Percentiles rank a stretch among this genome's conserved stretches.
Evolutionary conservation across 2,113 vertebrate species (phyloP).

Genomic region (Macroglossus sobrinus): DNA sequence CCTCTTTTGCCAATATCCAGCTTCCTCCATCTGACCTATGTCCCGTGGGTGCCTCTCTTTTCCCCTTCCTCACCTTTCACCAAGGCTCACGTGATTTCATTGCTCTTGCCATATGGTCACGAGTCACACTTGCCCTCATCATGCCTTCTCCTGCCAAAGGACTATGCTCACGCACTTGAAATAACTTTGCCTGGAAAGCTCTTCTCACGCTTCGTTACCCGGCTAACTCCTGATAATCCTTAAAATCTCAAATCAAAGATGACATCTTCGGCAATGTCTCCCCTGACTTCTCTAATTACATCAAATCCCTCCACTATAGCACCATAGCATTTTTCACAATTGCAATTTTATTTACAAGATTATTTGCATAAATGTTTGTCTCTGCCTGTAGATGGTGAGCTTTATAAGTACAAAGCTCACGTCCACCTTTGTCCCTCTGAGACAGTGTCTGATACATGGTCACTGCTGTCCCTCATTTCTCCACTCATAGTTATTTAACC

Average conservation of each 20-base stretch:
- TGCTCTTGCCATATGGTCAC: not conserved
- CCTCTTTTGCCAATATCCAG: not conserved
- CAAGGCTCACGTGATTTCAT: accelerated
- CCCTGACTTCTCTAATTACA: not conserved
- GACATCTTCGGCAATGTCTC: not conserved
- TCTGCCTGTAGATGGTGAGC: not conserved
- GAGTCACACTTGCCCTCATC: no score
- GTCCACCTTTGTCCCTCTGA: not conserved
- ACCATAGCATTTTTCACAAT: not conserved
- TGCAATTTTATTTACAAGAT: not conserved
- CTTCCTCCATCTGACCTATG: not conserved
- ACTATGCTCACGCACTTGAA: not conserved
- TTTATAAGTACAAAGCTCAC: not conserved
- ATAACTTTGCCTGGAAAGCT: not conserved
- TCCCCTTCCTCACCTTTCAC: not conserved
- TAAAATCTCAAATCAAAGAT: not conserved
- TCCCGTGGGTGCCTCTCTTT: not conserved
- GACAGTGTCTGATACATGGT: not conserved
- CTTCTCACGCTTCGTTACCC: not conserved
- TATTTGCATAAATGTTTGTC: not conserved
- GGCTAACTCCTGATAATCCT: not conserved
- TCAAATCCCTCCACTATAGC: not conserved
- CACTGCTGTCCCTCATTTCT: not conserved
- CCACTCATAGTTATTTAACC: not conserved
- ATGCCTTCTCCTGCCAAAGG: not conserved